Evolutionary conservation across 23 tunicate genomes (phyloP), one percentile per base, ranked within the genome.

Genomic region (Styela plicata): DNA sequence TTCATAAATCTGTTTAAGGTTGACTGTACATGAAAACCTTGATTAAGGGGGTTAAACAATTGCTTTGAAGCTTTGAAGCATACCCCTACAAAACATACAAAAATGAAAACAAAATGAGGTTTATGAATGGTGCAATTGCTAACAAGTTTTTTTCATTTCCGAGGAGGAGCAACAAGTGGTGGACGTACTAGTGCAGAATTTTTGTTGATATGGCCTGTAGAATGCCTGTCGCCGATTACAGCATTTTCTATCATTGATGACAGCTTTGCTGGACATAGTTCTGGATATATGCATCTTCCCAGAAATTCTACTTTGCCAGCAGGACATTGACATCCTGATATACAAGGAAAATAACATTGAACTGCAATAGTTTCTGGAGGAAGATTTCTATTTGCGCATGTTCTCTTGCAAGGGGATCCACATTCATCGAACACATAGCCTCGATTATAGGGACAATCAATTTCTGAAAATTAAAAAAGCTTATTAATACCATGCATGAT

Each of bases 361-460:
- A 36, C 75, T 1, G 83, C 89, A 22, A 90, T 82, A 0, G 44
- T 36, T n/a, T 33, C 86, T 21, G 96, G 96, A n/a, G 96, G 96
- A 25, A 90, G 68, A 64, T 90, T 90, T 25, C 82, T 74, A 63
- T 90, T 90, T 33, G 96, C 88, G 52, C 96, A 90, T 2, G 96
- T 90, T 3, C 96, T 63, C 69, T 90, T 90, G 84, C 96, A 90
- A 1, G 96, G 96, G 17, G 89, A 90, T 30, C 96, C 96, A 64
- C 96, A 90, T 64, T 90, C 96, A 77, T 90, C 96, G 63, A 90
- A 90, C 57, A 90, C 89, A 69, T 80, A 90, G 3, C 96, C 96
- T 22, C 89, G 34, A 63, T 82, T 83, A 13, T 24, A 37, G 23
- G 86, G 74, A 53, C 96, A 90, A 2, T 16, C 29, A 23, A 88